Percentiles rank a stretch among this genome's conserved stretches.
phyloP scores from a whole-genome alignment of 2,888 invertebrate species.

The Tryphoninae sp. region DNA sequence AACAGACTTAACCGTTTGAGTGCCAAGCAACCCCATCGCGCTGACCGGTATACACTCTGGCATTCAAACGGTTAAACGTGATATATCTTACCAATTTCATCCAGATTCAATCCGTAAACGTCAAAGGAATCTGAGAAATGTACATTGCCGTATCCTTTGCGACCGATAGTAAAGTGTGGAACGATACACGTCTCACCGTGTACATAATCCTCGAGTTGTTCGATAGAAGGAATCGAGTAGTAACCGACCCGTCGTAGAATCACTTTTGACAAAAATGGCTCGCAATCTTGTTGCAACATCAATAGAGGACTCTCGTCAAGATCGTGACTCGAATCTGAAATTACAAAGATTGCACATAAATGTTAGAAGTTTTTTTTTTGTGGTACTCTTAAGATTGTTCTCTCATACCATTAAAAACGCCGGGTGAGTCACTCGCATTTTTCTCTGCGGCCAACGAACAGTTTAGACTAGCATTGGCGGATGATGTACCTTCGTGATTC shows the following conservation, averaged over 20 bases:
- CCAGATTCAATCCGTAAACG: constrained; percentile 92
- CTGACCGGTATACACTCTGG: no score
- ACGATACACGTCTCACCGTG: constrained; percentile 90
- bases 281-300: constrained; percentile 70
- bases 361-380: neutral
- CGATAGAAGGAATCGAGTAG: constrained; percentile 93
- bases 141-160: constrained; percentile 95
- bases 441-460: constrained; percentile 67
- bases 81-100: constrained; percentile 87
- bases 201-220: constrained; percentile 89
- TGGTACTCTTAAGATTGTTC: constrained; percentile 4
- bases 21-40: no score
- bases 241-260: constrained; percentile 91
- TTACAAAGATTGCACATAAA: constrained; percentile 12
- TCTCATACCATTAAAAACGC: constrained; percentile 67
- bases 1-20: no score
- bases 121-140: constrained; percentile 93
- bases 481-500: constrained; percentile 28
- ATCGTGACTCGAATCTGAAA: constrained; percentile 68
- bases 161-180: constrained; percentile 93
- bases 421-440: constrained; percentile 63
- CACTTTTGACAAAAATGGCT: constrained; percentile 89
- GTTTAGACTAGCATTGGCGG: constrained; percentile 51
- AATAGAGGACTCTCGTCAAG: constrained; percentile 70
- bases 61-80: no score